Evolutionary conservation across 2,113 vertebrate genomes (phyloP).

Genomic region (Conger conger): DNA sequence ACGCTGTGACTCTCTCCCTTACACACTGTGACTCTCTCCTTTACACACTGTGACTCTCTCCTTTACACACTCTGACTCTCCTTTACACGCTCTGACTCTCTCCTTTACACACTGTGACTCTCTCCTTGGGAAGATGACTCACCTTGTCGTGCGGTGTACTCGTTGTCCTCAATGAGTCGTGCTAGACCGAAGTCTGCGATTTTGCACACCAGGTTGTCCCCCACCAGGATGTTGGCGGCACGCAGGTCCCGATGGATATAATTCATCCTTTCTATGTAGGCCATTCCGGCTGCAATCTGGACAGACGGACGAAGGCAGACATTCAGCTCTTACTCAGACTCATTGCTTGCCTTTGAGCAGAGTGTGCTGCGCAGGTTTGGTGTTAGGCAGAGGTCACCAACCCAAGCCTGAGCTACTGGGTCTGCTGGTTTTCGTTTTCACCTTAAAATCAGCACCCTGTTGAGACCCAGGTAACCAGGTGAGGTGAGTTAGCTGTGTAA

Average conservation of each 20-base stretch:
- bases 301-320: background rate
- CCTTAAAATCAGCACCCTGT: too few relatives aligned
- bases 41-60: background rate
- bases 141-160: constrained; percentile 96
- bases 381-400: too few relatives aligned
- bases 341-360: background rate
- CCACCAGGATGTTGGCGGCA: constrained; percentile 95
- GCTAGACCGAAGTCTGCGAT: constrained; percentile 96
- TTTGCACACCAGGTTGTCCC: constrained; percentile 92
- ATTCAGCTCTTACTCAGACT: background rate
- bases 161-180: constrained; percentile 92
- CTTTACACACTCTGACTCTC: background rate
- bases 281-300: constrained; percentile 91
- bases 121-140: too few relatives aligned
- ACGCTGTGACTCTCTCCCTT: background rate
- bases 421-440: too few relatives aligned
- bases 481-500: too few relatives aligned
- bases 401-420: too few relatives aligned
- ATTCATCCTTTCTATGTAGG: constrained; percentile 97
- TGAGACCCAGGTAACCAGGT: too few relatives aligned
- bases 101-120: background rate
- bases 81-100: background rate
- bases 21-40: background rate
- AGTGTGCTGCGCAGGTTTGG: background rate
- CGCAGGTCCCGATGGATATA: constrained; percentile 96